These are phyloP conservation scores for Eupithecia insigniata DNA, from an alignment of 2,888 invertebrate species.

Conservation along the genomic window DNA sequence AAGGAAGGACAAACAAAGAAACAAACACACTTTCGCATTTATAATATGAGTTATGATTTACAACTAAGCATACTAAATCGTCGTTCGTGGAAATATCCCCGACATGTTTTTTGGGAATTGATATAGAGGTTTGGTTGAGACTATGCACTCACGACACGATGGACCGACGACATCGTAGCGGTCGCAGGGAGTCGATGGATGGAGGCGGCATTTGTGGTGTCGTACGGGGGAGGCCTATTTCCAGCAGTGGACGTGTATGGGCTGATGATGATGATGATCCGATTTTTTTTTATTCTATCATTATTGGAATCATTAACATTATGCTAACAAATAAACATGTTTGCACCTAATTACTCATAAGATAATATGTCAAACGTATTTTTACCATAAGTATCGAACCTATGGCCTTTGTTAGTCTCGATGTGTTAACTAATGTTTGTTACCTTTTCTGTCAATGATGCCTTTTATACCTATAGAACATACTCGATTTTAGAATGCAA, in stretches of 20 bases:
- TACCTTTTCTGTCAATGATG: not conserved
- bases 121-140: not conserved
- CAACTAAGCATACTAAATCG: not conserved
- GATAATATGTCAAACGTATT: not conserved
- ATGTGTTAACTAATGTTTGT: not conserved
- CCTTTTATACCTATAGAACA: no score
- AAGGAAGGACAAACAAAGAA: no score
- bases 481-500: no score
- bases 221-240: no score
- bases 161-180: no score
- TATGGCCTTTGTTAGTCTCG: not conserved
- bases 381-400: conserved; percentile 1
- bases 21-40: no score
- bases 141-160: no score
- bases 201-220: no score
- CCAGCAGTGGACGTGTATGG: no score
- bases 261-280: no score
- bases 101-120: not conserved
- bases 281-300: not conserved
- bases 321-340: not conserved
- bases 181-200: no score
- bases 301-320: not conserved
- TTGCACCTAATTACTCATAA: not conserved
- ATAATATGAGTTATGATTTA: no score
- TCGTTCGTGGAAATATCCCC: not conserved